Conservation (phyloP, 2,888 invertebrate species). For the Cataglyphis altisquamis region DNA sequence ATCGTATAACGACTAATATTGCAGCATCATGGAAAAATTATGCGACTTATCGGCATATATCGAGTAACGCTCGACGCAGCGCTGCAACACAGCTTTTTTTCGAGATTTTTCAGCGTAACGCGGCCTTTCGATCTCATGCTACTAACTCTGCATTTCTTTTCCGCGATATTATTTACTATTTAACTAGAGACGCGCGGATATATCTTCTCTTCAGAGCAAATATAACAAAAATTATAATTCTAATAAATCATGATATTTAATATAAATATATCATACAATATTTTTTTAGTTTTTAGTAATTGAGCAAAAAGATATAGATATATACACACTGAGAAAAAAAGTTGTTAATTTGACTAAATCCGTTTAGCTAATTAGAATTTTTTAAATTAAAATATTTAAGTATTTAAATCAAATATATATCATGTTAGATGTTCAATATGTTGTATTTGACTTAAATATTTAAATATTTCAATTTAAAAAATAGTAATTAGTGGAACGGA, state of each 20-base stretch:
- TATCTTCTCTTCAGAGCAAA: not conserved
- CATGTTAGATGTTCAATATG: too few relatives aligned
- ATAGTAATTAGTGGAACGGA: too few relatives aligned
- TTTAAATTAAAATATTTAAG: too few relatives aligned
- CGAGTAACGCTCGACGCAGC: not conserved
- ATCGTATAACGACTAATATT: conserved; percentile 1
- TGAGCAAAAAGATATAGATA: too few relatives aligned
- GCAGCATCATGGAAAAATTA: conserved; percentile 17
- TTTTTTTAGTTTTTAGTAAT: not conserved
- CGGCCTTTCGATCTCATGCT: conserved; percentile 23
- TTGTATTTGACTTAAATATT: too few relatives aligned
- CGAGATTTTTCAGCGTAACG: not conserved
- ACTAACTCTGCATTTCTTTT: conserved; percentile 10
- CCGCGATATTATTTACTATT: not conserved
- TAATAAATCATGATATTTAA: not conserved
- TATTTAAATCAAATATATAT: too few relatives aligned
- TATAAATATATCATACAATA: not conserved
- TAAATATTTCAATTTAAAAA: too few relatives aligned
- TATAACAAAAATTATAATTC: not conserved
- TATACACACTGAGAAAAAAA: too few relatives aligned
- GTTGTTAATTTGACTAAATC: too few relatives aligned
- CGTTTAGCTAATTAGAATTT: too few relatives aligned
- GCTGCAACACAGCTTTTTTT: not conserved
- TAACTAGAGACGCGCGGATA: not conserved
- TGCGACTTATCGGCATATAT: conserved; percentile 24